These are phyloP conservation scores for Motacilla tschutschensis DNA, from an alignment of 2,113 vertebrate genomes.

Conservation along the genomic window DNA sequence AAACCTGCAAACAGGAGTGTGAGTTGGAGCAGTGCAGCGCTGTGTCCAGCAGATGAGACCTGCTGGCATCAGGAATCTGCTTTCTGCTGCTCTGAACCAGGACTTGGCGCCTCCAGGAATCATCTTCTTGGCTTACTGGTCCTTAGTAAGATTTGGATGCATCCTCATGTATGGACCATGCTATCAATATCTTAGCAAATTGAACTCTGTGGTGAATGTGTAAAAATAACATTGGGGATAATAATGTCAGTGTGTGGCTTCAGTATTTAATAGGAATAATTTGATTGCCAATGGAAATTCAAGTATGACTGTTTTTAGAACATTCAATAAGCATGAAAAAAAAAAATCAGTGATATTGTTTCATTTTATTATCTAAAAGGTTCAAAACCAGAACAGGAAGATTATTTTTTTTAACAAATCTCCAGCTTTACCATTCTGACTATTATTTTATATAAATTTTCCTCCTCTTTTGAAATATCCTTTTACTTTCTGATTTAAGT, in stretches of 20 bases:
- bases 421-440: neutral
- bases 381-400: neutral
- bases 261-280: neutral
- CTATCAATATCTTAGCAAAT: neutral
- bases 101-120: neutral
- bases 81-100: neutral
- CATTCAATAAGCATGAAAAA: neutral
- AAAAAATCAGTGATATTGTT: neutral
- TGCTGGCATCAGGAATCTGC: neutral
- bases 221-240: neutral
- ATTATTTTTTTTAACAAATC: neutral
- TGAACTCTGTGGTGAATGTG: neutral
- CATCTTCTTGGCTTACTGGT: neutral
- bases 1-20: rapidly evolving
- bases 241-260: neutral
- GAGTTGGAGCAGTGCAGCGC: rapidly evolving
- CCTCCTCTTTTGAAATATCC: neutral
- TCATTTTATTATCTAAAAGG: neutral
- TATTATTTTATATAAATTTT: neutral
- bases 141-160: neutral
- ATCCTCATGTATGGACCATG: neutral
- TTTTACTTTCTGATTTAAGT: neutral
- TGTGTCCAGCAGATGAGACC: neutral
- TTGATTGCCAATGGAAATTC: neutral
- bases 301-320: neutral